Conservation (phyloP, 2,113 vertebrate species). For the Boulengeromyrus knoepffleri region DNA sequence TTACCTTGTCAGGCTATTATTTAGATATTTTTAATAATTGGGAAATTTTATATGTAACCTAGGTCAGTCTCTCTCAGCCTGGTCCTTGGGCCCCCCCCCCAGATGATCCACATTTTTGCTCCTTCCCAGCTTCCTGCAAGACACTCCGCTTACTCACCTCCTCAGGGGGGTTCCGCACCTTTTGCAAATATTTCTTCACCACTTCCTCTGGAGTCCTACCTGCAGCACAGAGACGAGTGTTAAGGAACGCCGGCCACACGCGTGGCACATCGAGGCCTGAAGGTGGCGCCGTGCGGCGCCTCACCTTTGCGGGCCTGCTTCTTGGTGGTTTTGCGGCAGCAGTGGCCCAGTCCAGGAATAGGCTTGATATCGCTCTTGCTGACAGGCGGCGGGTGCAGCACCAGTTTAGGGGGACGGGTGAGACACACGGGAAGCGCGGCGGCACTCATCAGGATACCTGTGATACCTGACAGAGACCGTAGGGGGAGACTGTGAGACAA, state of each 20-base stretch:
- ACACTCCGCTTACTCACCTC: constrained; percentile 63
- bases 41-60: background rate
- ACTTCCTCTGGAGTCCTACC: constrained; percentile 90
- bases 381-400: constrained; percentile 86
- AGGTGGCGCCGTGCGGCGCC: background rate
- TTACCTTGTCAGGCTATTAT: background rate
- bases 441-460: constrained; percentile 89
- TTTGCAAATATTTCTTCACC: constrained; percentile 86
- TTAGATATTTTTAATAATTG: background rate
- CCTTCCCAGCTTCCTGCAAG: background rate
- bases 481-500: constrained; percentile 14
- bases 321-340: constrained; percentile 89
- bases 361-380: constrained; percentile 93
- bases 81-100: background rate
- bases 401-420: constrained; percentile 83
- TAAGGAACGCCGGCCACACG: background rate
- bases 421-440: constrained; percentile 86
- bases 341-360: constrained; percentile 83
- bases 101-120: background rate
- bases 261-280: background rate
- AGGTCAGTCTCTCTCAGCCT: background rate
- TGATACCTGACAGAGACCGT: constrained; percentile 68
- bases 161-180: constrained; percentile 87
- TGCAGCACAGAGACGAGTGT: constrained; percentile 27
- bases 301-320: constrained; percentile 88